Evolutionary conservation across 2,888 invertebrate species (phyloP).

Genomic region (Phyllotreta cruciferae): DNA sequence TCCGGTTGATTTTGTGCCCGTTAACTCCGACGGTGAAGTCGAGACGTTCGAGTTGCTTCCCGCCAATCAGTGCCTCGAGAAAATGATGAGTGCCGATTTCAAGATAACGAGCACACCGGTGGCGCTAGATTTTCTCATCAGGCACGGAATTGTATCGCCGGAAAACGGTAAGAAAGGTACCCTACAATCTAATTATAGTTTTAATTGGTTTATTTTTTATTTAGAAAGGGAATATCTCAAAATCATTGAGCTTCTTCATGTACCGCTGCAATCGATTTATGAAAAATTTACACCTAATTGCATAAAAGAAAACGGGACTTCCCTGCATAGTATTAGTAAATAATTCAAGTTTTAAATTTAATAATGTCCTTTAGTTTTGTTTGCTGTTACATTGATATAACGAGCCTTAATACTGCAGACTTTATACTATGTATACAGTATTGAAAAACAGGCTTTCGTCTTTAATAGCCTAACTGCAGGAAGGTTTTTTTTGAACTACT

Average conservation of each 20-base stretch:
- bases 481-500: too few species aligned
- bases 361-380: background rate
- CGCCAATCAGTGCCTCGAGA: conserved; percentile 81
- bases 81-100: conserved; percentile 83
- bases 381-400: conserved; percentile 22
- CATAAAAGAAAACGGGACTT: conserved; percentile 47
- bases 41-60: conserved; percentile 88
- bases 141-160: conserved; percentile 87
- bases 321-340: conserved; percentile 22
- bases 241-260: conserved; percentile 85
- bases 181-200: too few species aligned
- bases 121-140: conserved; percentile 88
- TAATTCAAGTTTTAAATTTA: conserved; percentile 17
- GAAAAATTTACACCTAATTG: conserved; percentile 32
- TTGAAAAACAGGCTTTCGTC: too few species aligned
- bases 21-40: conserved; percentile 93
- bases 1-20: conserved; percentile 88
- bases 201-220: conserved; percentile 54
- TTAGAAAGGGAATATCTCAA: conserved; percentile 84
- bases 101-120: conserved; percentile 95
- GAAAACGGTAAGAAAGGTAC: conserved; percentile 75
- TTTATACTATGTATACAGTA: background rate
- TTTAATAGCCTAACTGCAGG: too few species aligned
- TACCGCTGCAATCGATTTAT: conserved; percentile 85
- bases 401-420: conserved; percentile 23